Evolutionary conservation across 2,113 vertebrate genomes (phyloP).

Genomic region (Cyphomyrus discorhynchus): DNA sequence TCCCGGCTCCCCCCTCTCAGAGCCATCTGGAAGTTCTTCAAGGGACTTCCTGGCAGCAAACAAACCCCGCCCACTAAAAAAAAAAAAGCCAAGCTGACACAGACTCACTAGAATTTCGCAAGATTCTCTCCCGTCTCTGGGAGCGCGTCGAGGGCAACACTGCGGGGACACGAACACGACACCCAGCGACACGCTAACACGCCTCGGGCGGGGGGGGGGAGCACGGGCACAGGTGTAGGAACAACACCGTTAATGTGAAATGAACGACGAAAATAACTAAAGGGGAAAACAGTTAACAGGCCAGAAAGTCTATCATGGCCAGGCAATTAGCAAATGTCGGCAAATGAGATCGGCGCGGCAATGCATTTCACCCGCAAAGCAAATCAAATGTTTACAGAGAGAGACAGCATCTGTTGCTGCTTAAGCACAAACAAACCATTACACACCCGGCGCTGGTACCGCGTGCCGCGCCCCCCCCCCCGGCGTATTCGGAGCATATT

Average conservation of each 20-base stretch:
- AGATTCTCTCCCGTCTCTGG: neutral
- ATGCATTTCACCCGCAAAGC: neutral
- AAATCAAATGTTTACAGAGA: slow-evolving; percentile 13
- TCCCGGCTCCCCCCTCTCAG: neutral
- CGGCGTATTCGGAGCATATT: neutral
- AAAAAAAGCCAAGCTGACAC: neutral
- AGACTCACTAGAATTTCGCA: neutral
- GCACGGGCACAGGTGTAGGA: neutral
- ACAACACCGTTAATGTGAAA: neutral
- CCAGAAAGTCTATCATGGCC: neutral
- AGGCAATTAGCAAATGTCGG: neutral
- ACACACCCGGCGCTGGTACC: neutral
- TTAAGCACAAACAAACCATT: neutral
- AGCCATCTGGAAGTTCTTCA: slow-evolving; percentile 1
- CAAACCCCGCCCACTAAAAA: neutral
- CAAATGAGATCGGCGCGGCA: neutral
- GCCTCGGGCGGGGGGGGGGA: neutral
- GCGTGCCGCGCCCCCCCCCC: too few species aligned
- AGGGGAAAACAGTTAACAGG: neutral
- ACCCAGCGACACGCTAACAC: neutral
- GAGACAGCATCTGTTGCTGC: neutral
- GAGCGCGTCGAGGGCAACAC: neutral
- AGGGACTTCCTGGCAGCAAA: neutral
- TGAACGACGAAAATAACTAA: neutral
- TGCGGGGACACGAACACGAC: neutral